Conservation (phyloP, 2,113 vertebrate species). For the Oreochromis aureus region DNA sequence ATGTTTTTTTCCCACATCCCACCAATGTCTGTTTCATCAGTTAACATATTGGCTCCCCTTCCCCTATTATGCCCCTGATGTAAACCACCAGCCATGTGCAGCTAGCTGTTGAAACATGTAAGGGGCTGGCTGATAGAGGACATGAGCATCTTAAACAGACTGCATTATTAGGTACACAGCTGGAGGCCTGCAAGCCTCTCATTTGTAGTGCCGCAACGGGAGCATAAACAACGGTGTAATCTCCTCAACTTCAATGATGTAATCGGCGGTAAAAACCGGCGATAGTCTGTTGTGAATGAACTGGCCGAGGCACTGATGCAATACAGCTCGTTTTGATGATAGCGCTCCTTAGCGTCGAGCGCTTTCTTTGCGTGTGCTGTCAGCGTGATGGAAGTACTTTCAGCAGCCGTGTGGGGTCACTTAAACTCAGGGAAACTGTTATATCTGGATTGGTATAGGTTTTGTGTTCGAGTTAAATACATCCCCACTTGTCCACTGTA, state of each 20-base stretch:
- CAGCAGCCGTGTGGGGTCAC: not conserved
- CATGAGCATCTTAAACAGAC: conserved; percentile 52
- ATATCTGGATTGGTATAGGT: not conserved
- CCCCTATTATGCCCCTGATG: conserved; percentile 28
- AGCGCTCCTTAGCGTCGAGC: not conserved
- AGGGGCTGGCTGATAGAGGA: conserved; percentile 51
- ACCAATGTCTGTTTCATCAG: conserved; percentile 19
- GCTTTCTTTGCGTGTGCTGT: not conserved
- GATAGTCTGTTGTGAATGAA: conserved; percentile 18
- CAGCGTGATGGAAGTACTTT: not conserved
- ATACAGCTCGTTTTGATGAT: not conserved
- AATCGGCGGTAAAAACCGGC: conserved; percentile 60
- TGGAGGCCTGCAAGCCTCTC: conserved; percentile 56
- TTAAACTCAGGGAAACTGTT: not conserved
- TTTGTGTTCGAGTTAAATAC: not conserved
- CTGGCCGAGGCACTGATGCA: conserved; percentile 4
- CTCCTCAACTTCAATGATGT: conserved; percentile 58
- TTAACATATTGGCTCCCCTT: conserved; percentile 33
- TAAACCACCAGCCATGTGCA: conserved; percentile 37
- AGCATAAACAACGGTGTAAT: conserved; percentile 59
- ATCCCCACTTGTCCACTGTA: not conserved
- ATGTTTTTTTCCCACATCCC: not conserved
- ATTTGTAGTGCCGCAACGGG: conserved; percentile 44
- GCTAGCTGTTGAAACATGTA: conserved; percentile 47
- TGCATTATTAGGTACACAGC: conserved; percentile 58